Conservation (phyloP, 2,888 invertebrate genomes). For the Melieria omissa region DNA sequence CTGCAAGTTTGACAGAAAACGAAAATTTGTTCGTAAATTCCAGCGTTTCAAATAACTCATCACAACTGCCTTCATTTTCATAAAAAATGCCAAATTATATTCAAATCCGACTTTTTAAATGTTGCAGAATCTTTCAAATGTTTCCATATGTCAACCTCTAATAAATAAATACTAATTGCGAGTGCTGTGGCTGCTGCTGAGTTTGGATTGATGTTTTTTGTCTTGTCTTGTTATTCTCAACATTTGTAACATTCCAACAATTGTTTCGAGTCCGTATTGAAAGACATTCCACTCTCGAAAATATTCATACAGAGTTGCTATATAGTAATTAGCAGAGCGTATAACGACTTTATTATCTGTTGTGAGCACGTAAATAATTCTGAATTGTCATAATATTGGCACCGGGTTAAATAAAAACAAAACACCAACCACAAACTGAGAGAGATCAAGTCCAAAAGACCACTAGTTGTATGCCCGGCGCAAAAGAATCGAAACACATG, state of each 20-base stretch:
- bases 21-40: too few relatives aligned
- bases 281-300: neutral
- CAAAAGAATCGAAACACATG: too few relatives aligned
- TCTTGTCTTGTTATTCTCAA: neutral
- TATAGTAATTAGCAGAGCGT: neutral
- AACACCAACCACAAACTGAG: too few relatives aligned
- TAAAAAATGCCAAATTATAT: too few relatives aligned
- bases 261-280: neutral
- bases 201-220: neutral
- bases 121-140: neutral
- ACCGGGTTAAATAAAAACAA: conserved; percentile 18
- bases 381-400: conserved; percentile 16
- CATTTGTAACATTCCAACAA: neutral
- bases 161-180: neutral
- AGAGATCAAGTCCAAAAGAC: too few relatives aligned
- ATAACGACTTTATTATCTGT: neutral
- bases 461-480: too few relatives aligned
- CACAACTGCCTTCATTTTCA: too few relatives aligned
- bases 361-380: conserved; percentile 15
- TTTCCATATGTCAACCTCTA: neutral
- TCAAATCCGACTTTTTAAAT: conserved; percentile 53
- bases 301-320: neutral
- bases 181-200: too few relatives aligned
- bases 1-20: too few relatives aligned
- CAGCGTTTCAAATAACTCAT: too few relatives aligned